Percentiles rank a stretch among this genome's conserved stretches.
These are phyloP conservation scores for Mycetomoellerius zeteki DNA, from an alignment of 1,140 invertebrate genomes.

Conservation along the genomic window DNA sequence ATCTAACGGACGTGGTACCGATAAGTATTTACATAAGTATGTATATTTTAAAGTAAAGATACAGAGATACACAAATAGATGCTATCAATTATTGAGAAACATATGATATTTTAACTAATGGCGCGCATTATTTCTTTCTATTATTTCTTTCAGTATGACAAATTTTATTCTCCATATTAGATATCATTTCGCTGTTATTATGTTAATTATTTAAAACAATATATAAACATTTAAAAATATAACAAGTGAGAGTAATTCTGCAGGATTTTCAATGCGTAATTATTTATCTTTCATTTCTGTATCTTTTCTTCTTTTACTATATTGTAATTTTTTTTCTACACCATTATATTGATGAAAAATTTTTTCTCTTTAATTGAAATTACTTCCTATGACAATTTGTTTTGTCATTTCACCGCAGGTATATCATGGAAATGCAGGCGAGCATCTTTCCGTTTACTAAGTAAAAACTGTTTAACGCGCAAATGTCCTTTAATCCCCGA, in stretches of 20 bases:
- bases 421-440: conserved; percentile 32
- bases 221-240: too few relatives aligned
- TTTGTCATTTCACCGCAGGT: background rate
- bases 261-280: too few relatives aligned
- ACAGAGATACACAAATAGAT: background rate
- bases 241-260: too few relatives aligned
- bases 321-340: background rate
- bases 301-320: background rate
- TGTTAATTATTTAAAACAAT: background rate
- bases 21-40: conserved; percentile 32
- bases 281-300: background rate
- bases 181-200: conserved; percentile 69
- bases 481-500: conserved; percentile 70
- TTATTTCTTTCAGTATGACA: conserved; percentile 26
- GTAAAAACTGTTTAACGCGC: conserved; percentile 29
- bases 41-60: background rate
- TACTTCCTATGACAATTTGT: background rate
- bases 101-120: conserved; percentile 14
- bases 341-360: background rate
- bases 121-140: background rate
- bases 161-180: conserved; percentile 62
- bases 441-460: conserved; percentile 43
- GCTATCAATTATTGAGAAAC: background rate
- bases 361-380: background rate
- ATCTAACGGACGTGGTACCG: background rate